These are phyloP conservation scores for Aplodontia rufa DNA, from an alignment of 2,113 vertebrate species.

Conservation along the genomic window DNA sequence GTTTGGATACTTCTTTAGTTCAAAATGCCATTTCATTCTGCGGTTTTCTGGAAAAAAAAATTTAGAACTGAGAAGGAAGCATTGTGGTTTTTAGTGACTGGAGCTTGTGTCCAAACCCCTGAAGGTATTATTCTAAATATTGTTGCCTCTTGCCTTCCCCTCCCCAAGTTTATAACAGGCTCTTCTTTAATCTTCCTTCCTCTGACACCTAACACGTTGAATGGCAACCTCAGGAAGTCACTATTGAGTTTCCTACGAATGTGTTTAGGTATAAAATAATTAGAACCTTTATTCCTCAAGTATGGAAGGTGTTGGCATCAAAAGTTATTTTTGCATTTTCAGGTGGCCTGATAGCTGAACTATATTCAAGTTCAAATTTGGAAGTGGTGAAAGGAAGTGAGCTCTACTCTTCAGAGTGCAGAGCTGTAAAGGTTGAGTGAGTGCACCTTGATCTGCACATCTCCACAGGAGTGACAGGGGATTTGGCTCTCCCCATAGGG, in stretches of 20 bases:
- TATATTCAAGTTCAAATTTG: slow-evolving; percentile 34
- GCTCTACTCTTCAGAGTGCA: neutral
- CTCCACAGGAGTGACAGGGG: neutral
- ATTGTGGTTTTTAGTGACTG: neutral
- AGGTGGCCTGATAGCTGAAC: neutral
- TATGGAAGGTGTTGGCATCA: neutral
- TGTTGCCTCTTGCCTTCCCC: neutral
- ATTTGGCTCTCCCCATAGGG: neutral
- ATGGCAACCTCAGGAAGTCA: neutral
- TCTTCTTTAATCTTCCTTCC: neutral
- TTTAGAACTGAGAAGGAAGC: neutral
- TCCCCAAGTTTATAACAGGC: neutral
- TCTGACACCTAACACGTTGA: neutral
- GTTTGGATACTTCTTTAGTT: neutral
- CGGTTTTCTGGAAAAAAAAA: neutral
- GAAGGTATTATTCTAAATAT: neutral
- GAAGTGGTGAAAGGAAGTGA: slow-evolving; percentile 21
- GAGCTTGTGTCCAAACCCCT: neutral
- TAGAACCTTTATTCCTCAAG: slow-evolving; percentile 6
- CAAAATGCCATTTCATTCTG: neutral
- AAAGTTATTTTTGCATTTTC: slow-evolving; percentile 18
- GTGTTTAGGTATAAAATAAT: slow-evolving; percentile 9
- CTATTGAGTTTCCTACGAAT: neutral
- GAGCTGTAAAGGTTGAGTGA: neutral
- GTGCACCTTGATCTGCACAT: neutral